These are phyloP conservation scores for Cetonia aurata DNA, from an alignment of 2,888 invertebrate species.

Conservation along the genomic window DNA sequence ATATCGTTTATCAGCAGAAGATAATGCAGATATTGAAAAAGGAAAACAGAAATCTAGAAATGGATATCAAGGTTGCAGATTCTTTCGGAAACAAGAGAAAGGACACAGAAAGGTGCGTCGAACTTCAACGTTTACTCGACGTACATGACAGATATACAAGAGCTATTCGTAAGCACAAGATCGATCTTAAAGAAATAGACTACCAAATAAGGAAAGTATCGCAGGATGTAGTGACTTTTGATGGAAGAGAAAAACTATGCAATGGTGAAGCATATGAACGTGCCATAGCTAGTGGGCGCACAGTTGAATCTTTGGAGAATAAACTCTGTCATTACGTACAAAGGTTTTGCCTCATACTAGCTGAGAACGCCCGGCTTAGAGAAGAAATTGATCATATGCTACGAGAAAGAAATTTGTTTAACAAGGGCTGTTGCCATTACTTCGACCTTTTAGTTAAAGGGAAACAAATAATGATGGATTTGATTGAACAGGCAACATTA, in stretches of 20 bases:
- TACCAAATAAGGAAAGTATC: conserved; percentile 65
- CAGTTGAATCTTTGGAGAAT: conserved; percentile 80
- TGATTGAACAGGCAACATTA: conserved; percentile 89
- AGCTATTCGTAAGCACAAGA: conserved; percentile 62
- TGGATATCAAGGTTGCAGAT: conserved; percentile 73
- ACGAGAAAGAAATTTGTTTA: conserved; percentile 83
- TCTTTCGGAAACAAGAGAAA: conserved; percentile 71
- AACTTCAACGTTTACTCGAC: conserved; percentile 69
- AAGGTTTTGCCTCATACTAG: conserved; percentile 80
- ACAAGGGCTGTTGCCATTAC: conserved; percentile 77
- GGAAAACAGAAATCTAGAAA: conserved; percentile 74
- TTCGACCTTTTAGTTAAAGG: conserved; percentile 70
- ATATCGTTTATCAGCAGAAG: conserved; percentile 74
- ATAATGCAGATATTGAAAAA: conserved; percentile 72
- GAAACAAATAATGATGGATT: conserved; percentile 85
- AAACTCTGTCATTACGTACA: conserved; percentile 81
- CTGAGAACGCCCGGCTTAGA: conserved; percentile 79
- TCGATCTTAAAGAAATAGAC: conserved; percentile 67
- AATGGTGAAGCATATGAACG: conserved; percentile 68
- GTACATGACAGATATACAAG: conserved; percentile 69
- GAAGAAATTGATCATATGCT: conserved; percentile 85
- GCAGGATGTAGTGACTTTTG: conserved; percentile 42
- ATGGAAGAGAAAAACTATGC: conserved; percentile 64
- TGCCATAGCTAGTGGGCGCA: conserved; percentile 69
- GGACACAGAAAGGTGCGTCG: conserved; percentile 69